phyloP scores from a whole-genome alignment of 1,140 invertebrate genomes.

The Bombus soroeensis region DNA sequence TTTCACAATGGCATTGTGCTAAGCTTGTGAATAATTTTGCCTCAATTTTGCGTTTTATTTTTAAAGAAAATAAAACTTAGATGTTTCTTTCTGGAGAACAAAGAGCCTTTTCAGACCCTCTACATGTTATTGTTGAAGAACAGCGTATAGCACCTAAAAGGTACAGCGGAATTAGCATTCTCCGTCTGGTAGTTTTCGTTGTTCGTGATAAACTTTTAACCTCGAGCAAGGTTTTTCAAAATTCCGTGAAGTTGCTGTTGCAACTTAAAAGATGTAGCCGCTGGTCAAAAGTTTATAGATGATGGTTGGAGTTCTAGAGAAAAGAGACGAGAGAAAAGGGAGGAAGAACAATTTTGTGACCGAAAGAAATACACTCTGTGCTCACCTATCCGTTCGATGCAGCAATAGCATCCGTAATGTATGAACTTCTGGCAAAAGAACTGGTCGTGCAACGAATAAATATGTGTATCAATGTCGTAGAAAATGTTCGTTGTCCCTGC shows the following conservation, averaged over 20 bases:
- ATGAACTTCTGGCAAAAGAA: background rate
- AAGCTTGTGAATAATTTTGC: background rate
- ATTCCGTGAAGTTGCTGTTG: background rate
- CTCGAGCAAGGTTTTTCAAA: background rate
- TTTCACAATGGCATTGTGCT: background rate
- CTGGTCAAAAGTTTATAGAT: background rate
- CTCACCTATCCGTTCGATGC: background rate
- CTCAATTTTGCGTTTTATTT: background rate
- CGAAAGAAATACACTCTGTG: no score
- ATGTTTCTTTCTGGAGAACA: background rate
- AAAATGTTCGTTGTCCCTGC: background rate
- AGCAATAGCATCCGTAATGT: background rate
- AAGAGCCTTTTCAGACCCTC: background rate
- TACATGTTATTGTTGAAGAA: background rate
- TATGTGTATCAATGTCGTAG: background rate
- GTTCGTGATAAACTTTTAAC: background rate
- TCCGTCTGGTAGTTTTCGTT: background rate
- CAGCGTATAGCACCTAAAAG: background rate
- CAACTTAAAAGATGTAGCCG: background rate
- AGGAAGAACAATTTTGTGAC: background rate
- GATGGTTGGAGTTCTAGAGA: background rate
- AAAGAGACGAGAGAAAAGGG: background rate
- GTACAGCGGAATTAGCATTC: background rate
- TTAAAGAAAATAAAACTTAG: background rate
- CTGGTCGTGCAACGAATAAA: constrained; percentile 17